Evolutionary conservation across 2,113 vertebrate species (phyloP).

Genomic region (Ursus arctos): DNA sequence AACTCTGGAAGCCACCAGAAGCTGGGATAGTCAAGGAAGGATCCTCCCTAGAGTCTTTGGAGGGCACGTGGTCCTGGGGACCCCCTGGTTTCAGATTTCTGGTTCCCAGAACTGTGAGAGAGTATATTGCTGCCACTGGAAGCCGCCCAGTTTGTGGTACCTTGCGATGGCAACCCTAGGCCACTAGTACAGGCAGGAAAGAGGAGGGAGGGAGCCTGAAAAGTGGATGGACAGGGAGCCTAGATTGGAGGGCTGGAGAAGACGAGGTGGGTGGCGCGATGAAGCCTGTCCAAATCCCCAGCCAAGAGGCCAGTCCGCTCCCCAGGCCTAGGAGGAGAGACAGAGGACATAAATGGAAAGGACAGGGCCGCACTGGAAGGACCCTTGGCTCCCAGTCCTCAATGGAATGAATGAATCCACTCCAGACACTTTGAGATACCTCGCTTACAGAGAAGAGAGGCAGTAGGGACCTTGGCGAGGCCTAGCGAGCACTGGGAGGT

Average conservation of each 20-base stretch:
- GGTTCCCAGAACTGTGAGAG: not conserved
- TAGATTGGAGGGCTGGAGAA: not conserved
- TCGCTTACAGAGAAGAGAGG: not conserved
- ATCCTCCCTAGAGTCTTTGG: not conserved
- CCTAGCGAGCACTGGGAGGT: not conserved
- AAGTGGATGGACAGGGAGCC: not conserved
- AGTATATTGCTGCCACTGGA: not conserved
- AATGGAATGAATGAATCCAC: not conserved
- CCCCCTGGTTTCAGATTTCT: not conserved
- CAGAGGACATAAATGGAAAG: not conserved
- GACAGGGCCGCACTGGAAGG: not conserved
- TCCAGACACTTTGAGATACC: not conserved
- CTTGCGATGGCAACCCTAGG: not conserved
- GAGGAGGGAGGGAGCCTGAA: not conserved
- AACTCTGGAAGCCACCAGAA: not conserved
- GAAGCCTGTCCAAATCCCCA: not conserved
- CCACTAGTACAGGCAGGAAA: not conserved
- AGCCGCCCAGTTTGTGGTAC: not conserved
- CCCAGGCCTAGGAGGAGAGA: not conserved
- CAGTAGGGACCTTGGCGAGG: not conserved
- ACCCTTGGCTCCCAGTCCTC: not conserved
- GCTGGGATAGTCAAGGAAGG: not conserved
- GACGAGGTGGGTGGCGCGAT: fast-evolving
- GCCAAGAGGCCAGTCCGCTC: not conserved
- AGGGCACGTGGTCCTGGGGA: not conserved